Base-by-base conservation (phyloP, 2,888 invertebrate species). In the Apodemia mormo region DNA sequence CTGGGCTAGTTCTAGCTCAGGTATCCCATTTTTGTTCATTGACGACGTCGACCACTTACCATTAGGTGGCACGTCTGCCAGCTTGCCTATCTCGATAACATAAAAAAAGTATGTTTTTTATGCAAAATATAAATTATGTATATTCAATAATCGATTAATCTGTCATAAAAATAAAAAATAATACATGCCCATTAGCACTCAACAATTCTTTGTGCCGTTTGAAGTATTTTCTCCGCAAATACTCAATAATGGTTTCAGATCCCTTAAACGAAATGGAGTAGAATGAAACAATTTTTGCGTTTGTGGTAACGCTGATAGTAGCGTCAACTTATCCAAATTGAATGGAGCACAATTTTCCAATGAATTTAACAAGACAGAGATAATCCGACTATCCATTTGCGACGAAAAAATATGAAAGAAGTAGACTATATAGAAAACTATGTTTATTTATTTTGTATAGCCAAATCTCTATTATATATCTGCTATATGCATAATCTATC, bases 271-370 rank as follows among this genome's bases (percentile, higher is more conserved):
- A 61, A 61, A 61, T 61, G 61, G 33, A 14, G 61, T 61, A 61
- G 33, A 61, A 61, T 61, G 33, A 61, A 61, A 61, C 61, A 61
- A 61, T 61, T 61, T 61, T 30, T 61, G 61, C 61, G 61, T 61
- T 61, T 61, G 61, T 61, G 61, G 64, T 37, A 64, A 37, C 64
- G n/a, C 64, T 64, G 64, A 64, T 64, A 64, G 64, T 64, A 64
- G 64, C 64, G 64, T 37, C 64, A 66, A 70, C 66, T 67, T 71
- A 71, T 73, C 71, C 66, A 68, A 70, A 72, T 67, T 65, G 72
- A 72, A 70, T 66, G 70, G 77, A 81, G 84, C 77, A 84, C 87
- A 86, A 90, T 90, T 90, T 90, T 90, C 90, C 90, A 78, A 78
- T 74, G 79, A 86, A 90, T 90, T 90, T 86, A 83, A 79, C 89